Conservation (phyloP, 2,888 invertebrate genomes). For the Synergus laeviventris region DNA sequence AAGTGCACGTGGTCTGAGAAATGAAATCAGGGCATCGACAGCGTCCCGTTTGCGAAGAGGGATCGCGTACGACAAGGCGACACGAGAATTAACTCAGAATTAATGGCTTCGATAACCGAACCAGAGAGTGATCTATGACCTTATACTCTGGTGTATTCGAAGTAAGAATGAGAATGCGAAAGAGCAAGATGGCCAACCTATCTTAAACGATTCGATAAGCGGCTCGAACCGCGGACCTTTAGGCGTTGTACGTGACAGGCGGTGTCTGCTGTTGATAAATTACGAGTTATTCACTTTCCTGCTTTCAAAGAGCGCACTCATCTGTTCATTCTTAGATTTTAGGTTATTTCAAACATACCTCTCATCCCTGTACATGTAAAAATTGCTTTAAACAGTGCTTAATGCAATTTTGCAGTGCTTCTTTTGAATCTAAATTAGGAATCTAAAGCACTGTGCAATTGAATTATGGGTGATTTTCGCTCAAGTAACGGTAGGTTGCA, state of each 20-base stretch:
- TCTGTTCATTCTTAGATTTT: neutral
- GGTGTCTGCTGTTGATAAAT: constrained; percentile 32
- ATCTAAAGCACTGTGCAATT: neutral
- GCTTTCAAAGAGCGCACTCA: neutral
- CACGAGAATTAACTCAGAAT: constrained; percentile 48
- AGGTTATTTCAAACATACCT: neutral
- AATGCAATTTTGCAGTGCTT: no score
- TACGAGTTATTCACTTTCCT: constrained; percentile 30
- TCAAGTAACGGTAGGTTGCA: neutral
- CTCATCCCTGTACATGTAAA: neutral
- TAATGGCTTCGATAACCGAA: constrained; percentile 48
- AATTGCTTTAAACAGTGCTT: no score
- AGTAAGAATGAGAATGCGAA: constrained; percentile 14
- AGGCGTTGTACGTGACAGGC: constrained; percentile 33
- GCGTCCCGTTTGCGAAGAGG: constrained; percentile 14
- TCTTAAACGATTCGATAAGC: constrained; percentile 34
- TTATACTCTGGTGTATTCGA: constrained; percentile 10
- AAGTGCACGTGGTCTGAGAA: constrained; percentile 28
- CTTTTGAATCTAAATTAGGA: neutral
- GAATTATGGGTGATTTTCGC: neutral
- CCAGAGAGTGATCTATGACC: constrained; percentile 43
- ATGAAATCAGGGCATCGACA: constrained; percentile 35
- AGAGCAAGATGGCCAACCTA: constrained; percentile 17
- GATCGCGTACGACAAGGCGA: constrained; percentile 34
- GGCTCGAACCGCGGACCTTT: constrained; percentile 31